Evolutionary conservation across 2,797 vertebrate species (phyloP).

Genomic region (Gobio occitaniae): DNA sequence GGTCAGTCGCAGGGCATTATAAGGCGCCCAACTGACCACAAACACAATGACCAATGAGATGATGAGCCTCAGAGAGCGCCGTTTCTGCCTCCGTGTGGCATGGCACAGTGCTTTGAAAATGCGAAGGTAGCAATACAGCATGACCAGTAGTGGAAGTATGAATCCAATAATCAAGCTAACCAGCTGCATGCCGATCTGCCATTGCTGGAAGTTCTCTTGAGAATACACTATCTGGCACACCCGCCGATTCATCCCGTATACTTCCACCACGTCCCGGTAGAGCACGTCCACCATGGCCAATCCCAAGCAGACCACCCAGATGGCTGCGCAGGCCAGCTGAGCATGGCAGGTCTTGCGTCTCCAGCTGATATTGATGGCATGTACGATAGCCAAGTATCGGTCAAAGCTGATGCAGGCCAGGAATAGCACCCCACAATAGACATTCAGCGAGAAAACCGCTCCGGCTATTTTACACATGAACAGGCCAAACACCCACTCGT

Average conservation of each 20-base stretch:
- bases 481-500: conserved; percentile 76
- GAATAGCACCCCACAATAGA: conserved; percentile 85
- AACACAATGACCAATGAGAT: conserved; percentile 80
- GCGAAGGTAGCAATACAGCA: conserved; percentile 83
- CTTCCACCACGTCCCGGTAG: conserved; percentile 68
- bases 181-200: conserved; percentile 75
- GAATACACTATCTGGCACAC: conserved; percentile 71
- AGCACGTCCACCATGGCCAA: conserved; percentile 76
- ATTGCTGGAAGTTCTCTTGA: conserved; percentile 59
- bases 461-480: conserved; percentile 78
- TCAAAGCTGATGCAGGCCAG: conserved; percentile 86
- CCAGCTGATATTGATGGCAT: conserved; percentile 76
- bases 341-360: conserved; percentile 76
- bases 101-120: conserved; percentile 81
- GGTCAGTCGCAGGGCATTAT: conserved; percentile 76
- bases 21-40: conserved; percentile 83
- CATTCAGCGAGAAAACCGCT: conserved; percentile 82
- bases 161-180: conserved; percentile 78
- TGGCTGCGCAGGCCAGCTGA: conserved; percentile 73
- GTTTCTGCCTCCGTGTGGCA: conserved; percentile 71
- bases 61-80: conserved; percentile 80
- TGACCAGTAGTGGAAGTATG: conserved; percentile 78
- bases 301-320: conserved; percentile 77
- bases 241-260: accelerated
- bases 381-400: conserved; percentile 85